Evolutionary conservation across 2,797 vertebrate species (phyloP).

Genomic region (Natrix natrix): DNA sequence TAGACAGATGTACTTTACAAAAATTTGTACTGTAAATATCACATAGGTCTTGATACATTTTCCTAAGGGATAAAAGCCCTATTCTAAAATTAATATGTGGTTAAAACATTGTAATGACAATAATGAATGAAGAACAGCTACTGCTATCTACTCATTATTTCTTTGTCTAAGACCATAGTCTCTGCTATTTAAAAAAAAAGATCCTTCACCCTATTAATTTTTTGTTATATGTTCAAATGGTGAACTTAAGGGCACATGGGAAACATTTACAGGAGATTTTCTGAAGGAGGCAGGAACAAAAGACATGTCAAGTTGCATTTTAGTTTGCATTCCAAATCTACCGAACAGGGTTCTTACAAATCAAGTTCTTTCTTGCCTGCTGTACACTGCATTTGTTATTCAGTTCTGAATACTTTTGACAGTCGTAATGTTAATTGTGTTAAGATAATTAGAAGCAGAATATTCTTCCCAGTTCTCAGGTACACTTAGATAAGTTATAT

Average conservation of each 20-base stretch:
- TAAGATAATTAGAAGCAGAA: conserved; percentile 45
- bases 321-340: conserved; percentile 69
- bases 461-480: background rate
- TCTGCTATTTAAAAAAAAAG: conserved; percentile 35
- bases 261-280: conserved; percentile 70
- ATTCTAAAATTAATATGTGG: background rate
- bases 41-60: conserved; percentile 13
- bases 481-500: background rate
- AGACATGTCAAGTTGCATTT: conserved; percentile 69
- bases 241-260: conserved; percentile 66
- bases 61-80: conserved; percentile 1
- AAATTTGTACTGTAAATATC: background rate
- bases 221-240: conserved; percentile 63
- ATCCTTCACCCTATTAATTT: conserved; percentile 56
- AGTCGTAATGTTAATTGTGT: conserved; percentile 66
- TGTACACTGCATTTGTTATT: conserved; percentile 59
- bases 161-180: conserved; percentile 43
- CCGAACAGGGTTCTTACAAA: conserved; percentile 61
- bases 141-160: conserved; percentile 32
- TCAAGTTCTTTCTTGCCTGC: conserved; percentile 60
- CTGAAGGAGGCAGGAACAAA: conserved; percentile 68
- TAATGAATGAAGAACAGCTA: background rate
- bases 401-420: conserved; percentile 66
- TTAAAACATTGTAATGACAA: background rate
- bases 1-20: background rate